A percentile compares a stretch with the other conserved stretches of the same genome.
These are phyloP conservation scores for Spodoptera littoralis DNA, from an alignment of 2,888 invertebrate species.

Conservation along the genomic window DNA sequence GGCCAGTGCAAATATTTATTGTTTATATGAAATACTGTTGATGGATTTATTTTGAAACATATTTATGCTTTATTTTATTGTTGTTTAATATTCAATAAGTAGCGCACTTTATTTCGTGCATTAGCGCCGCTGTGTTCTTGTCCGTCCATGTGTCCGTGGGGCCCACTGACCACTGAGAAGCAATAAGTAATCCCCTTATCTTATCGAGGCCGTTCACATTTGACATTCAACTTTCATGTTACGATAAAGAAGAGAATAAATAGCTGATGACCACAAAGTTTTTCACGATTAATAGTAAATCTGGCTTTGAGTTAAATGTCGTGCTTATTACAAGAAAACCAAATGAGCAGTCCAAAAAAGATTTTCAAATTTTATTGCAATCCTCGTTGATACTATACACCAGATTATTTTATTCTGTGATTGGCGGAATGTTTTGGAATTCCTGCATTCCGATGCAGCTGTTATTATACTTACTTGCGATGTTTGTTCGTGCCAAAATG, in stretches of 20 bases:
- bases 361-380: too few relatives aligned
- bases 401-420: constrained; percentile 12
- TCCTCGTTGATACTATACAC: too few relatives aligned
- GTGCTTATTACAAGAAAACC: too few relatives aligned
- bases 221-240: constrained; percentile 81
- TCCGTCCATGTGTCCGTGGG: constrained; percentile 39
- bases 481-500: constrained; percentile 50
- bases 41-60: neutral
- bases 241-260: constrained; percentile 59
- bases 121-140: constrained; percentile 14
- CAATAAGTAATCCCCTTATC: constrained; percentile 71
- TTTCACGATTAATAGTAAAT: constrained; percentile 18
- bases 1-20: constrained; percentile 19
- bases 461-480: constrained; percentile 41
- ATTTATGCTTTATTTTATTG: neutral
- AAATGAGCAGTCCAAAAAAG: too few relatives aligned
- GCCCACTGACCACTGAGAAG: constrained; percentile 67
- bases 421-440: constrained; percentile 18
- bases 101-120: neutral
- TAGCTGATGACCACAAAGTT: constrained; percentile 23
- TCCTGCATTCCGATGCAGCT: constrained; percentile 34
- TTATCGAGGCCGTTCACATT: constrained; percentile 83
- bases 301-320: neutral
- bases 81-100: neutral
- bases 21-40: neutral